Evolutionary conservation across 2,888 invertebrate species (phyloP).

Genomic region (Drosophila rubida): DNA sequence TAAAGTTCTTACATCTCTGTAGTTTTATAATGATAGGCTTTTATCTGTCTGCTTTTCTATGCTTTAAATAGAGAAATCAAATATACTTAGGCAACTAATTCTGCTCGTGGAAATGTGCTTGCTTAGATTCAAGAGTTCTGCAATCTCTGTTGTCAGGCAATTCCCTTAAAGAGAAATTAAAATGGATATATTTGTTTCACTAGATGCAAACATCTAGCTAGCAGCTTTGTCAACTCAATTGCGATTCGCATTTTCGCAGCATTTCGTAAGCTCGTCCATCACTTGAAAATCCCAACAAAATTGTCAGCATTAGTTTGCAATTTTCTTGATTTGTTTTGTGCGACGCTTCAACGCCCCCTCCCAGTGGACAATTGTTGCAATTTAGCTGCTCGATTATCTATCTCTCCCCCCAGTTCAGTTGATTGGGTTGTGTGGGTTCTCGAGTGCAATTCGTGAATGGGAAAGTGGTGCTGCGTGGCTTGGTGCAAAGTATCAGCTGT

Average conservation of each 20-base stretch:
- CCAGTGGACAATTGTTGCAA: constrained; percentile 31
- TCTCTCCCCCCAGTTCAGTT: neutral
- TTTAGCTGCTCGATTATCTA: constrained; percentile 22
- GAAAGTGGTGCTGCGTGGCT: constrained; percentile 6
- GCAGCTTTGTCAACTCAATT: constrained; percentile 6
- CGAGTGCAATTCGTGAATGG: constrained; percentile 43
- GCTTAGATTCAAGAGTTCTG: too few species aligned
- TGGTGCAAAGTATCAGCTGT: constrained; percentile 12
- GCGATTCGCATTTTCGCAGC: constrained; percentile 3
- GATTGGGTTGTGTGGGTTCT: constrained; percentile 29
- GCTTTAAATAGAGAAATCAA: too few species aligned
- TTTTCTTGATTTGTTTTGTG: constrained; percentile 21
- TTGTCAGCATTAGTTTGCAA: constrained; percentile 33
- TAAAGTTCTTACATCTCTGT: too few species aligned
- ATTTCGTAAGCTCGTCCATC: constrained; percentile 1
- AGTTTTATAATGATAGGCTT: too few species aligned
- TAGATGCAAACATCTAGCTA: too few species aligned
- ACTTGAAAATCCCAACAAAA: constrained; percentile 25
- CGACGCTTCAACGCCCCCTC: constrained; percentile 33
- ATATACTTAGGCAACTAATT: too few species aligned
- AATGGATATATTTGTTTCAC: too few species aligned
- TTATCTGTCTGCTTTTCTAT: too few species aligned
- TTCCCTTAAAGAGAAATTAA: neutral
- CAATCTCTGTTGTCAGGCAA: neutral
- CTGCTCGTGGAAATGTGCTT: too few species aligned